phyloP scores from a whole-genome alignment of 30 jellyfish, hydroid and myxozoan species.

The Pelagia noctiluca region DNA sequence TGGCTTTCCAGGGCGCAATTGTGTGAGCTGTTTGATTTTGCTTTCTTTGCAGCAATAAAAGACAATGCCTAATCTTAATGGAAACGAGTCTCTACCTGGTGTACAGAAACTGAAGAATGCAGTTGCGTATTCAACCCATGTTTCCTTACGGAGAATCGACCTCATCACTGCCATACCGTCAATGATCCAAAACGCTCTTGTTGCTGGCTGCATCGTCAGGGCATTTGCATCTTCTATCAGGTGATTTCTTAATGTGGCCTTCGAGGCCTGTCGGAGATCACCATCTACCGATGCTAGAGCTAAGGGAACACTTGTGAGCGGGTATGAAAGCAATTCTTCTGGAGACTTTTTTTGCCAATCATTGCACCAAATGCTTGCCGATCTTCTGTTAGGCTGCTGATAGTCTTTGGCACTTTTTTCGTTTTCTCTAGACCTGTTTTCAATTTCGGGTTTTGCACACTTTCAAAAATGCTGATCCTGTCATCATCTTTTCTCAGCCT shows the following conservation, averaged over 20 bases:
- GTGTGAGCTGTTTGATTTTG: conserved; percentile 19
- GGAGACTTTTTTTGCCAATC: conserved; percentile 48
- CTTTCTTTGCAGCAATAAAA: conserved; percentile 8
- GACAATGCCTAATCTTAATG: background rate
- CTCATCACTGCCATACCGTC: conserved; percentile 20
- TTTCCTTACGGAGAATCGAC: background rate
- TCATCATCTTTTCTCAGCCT: conserved; percentile 37
- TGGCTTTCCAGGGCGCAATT: background rate
- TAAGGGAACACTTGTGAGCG: conserved; percentile 54
- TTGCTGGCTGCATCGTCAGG: background rate
- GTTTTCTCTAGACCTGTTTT: conserved; percentile 25
- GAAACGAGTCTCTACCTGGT: background rate
- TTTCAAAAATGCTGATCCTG: conserved; percentile 11
- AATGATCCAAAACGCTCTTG: background rate
- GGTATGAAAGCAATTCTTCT: conserved; percentile 40
- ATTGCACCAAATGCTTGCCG: conserved; percentile 64
- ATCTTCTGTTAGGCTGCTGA: conserved; percentile 39
- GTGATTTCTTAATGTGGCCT: conserved; percentile 39
- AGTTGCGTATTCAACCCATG: conserved; percentile 27
- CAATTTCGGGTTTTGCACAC: background rate
- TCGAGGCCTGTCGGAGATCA: conserved; percentile 55
- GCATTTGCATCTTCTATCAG: conserved; percentile 55
- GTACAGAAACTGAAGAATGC: conserved; percentile 42
- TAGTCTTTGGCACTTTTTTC: conserved; percentile 15
- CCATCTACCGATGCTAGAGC: conserved; percentile 62